Evolutionary conservation across 2,797 vertebrate species (phyloP).

Genomic region (Parotocinclus haroldoi): DNA sequence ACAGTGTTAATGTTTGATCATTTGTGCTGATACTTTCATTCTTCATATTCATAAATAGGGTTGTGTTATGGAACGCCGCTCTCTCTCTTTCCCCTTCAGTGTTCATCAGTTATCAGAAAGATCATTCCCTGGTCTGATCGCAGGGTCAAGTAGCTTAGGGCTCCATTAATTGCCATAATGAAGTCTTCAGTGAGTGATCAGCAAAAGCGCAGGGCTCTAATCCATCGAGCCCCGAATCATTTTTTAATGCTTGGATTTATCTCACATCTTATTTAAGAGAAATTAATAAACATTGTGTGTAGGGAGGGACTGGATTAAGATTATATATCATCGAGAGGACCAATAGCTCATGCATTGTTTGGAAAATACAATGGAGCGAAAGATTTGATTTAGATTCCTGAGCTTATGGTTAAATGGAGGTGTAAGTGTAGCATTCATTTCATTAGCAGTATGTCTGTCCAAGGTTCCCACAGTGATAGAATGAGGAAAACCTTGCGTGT

Average conservation of each 20-base stretch:
- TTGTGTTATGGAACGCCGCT: slow-evolving; percentile 39
- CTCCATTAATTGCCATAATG: slow-evolving; percentile 74
- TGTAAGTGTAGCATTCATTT: too few relatives aligned
- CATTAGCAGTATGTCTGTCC: too few relatives aligned
- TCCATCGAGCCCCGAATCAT: slow-evolving; percentile 66
- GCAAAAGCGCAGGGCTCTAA: slow-evolving; percentile 58
- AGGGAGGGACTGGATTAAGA: too few relatives aligned
- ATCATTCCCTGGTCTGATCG: slow-evolving; percentile 66
- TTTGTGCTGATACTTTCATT: neutral
- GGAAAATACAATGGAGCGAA: too few relatives aligned
- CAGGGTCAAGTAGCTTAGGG: slow-evolving; percentile 68
- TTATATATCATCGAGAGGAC: too few relatives aligned
- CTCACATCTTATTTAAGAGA: slow-evolving; percentile 61
- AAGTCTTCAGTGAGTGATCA: slow-evolving; percentile 71
- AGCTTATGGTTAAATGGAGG: too few relatives aligned
- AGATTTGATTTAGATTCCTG: too few relatives aligned
- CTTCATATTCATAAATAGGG: neutral
- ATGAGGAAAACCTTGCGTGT: neutral
- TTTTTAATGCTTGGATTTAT: slow-evolving; percentile 64
- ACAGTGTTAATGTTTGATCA: neutral
- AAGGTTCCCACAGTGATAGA: too few relatives aligned
- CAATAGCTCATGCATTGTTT: too few relatives aligned
- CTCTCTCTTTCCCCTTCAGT: slow-evolving; percentile 35
- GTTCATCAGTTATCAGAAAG: slow-evolving; percentile 71
- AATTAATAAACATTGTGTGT: slow-evolving; percentile 58